Percentiles rank a stretch among this genome's conserved stretches.
Evolutionary conservation across 1,140 invertebrate genomes (phyloP).

Genomic region (Brachionus plicatilis): DNA sequence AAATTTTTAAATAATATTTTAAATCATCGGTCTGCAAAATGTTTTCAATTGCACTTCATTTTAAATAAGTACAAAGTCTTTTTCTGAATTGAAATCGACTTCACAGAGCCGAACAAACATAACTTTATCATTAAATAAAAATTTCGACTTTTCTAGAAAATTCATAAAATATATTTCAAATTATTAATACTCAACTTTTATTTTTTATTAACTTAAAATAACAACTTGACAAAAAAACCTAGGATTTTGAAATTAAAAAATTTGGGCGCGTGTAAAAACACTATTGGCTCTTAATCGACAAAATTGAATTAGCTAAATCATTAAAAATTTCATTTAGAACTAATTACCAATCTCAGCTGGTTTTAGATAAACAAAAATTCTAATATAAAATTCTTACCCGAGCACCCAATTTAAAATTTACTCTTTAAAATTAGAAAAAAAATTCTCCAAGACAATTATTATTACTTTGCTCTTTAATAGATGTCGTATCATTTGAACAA

Average conservation of each 20-base stretch:
- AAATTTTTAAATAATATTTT: no score
- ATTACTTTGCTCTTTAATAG: background rate
- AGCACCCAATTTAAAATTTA: background rate
- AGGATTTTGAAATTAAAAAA: background rate
- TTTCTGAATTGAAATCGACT: no score
- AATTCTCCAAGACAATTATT: background rate
- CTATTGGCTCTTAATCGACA: background rate
- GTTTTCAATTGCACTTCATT: no score
- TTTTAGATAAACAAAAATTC: background rate
- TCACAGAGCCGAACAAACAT: background rate
- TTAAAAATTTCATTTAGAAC: background rate
- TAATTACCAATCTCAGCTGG: background rate
- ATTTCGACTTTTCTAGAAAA: background rate
- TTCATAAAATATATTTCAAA: background rate
- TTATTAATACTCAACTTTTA: background rate
- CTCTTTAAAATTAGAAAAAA: background rate
- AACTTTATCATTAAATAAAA: background rate
- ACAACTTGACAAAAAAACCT: background rate
- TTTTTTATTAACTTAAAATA: background rate
- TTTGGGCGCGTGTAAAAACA: background rate
- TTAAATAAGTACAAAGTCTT: no score
- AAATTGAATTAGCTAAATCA: background rate
- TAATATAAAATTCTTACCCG: background rate
- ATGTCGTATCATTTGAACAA: background rate
- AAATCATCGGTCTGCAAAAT: no score